Evolutionary conservation across 2,888 invertebrate genomes (phyloP).

Genomic region (Hemaris fuciformis): DNA sequence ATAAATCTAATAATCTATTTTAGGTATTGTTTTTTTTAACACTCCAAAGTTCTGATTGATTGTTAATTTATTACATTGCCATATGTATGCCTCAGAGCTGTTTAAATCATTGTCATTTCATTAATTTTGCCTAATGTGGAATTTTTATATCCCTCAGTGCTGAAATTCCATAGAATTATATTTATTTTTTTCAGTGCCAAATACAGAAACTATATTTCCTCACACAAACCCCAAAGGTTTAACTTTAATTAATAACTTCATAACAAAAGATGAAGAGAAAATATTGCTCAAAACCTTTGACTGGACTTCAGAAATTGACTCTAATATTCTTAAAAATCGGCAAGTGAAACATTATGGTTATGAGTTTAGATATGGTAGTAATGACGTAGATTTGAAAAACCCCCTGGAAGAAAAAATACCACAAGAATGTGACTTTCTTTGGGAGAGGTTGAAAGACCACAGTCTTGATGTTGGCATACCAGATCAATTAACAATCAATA

Average conservation of each 20-base stretch:
- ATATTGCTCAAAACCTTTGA: constrained; percentile 81
- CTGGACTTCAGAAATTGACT: constrained; percentile 61
- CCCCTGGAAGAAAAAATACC: constrained; percentile 88
- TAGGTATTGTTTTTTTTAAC: too few species aligned
- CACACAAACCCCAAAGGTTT: constrained; percentile 85
- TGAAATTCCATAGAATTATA: neutral
- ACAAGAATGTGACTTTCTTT: constrained; percentile 83
- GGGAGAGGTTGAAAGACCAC: constrained; percentile 77
- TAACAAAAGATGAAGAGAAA: constrained; percentile 86
- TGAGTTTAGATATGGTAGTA: constrained; percentile 93
- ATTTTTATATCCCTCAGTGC: too few species aligned
- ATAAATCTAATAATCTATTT: too few species aligned
- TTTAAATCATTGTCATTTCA: too few species aligned
- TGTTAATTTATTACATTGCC: too few species aligned
- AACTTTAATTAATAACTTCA: constrained; percentile 85
- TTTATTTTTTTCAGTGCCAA: constrained; percentile 58
- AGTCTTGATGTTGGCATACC: constrained; percentile 75
- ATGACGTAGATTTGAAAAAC: constrained; percentile 88
- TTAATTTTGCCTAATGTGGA: too few species aligned
- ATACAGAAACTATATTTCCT: constrained; percentile 52
- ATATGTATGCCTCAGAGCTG: too few species aligned
- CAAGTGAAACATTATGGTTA: constrained; percentile 95
- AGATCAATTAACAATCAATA: constrained; percentile 93
- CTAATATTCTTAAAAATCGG: constrained; percentile 86
- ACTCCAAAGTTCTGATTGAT: too few species aligned